These are phyloP conservation scores for Oriolus oriolus DNA, from an alignment of 2,113 vertebrate species.

Conservation along the genomic window DNA sequence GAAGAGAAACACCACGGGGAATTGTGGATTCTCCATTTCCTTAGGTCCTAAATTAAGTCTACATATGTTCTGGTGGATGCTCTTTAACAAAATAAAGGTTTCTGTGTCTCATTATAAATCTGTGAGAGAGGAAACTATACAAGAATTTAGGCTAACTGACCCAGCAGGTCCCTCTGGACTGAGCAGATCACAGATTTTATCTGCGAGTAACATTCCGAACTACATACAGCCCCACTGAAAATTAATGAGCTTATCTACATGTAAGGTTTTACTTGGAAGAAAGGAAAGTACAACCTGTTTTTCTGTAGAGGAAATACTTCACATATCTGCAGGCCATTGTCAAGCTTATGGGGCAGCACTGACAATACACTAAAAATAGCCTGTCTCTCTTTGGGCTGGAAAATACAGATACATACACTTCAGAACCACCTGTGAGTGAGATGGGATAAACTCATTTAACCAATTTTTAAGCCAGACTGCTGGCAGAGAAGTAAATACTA, in stretches of 20 bases:
- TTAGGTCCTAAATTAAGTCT: neutral
- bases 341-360: neutral
- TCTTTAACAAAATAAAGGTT: neutral
- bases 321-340: neutral
- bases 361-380: neutral
- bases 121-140: neutral
- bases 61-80: neutral
- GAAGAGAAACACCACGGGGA: neutral
- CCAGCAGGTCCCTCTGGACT: neutral
- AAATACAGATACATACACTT: neutral
- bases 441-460: neutral
- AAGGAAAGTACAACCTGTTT: neutral
- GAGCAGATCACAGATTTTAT: neutral
- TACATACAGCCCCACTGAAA: neutral
- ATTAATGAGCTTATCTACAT: neutral
- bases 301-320: neutral
- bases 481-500: neutral
- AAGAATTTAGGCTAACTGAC: neutral
- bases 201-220: neutral
- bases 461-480: neutral
- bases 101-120: neutral
- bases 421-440: neutral
- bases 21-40: neutral
- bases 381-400: neutral
- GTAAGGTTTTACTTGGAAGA: neutral